Evolutionary conservation across 2,888 invertebrate species (phyloP).

Genomic region (Julus scandinavius): DNA sequence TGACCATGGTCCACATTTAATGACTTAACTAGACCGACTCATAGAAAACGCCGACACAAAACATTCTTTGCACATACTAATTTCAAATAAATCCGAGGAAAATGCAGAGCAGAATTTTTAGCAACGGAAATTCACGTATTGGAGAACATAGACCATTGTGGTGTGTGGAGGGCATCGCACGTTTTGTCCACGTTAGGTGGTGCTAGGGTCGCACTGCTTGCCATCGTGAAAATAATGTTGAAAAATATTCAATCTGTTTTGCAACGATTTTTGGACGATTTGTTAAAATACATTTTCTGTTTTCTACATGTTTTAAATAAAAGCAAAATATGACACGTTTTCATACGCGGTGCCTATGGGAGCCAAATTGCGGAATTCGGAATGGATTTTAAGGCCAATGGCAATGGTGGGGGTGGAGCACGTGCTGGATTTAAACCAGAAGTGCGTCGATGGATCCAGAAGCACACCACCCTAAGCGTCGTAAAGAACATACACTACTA

Average conservation of each 20-base stretch:
- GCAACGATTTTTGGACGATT: background rate
- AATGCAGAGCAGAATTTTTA: background rate
- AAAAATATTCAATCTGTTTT: background rate
- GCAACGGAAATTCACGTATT: background rate
- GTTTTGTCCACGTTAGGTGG: slow-evolving; percentile 2
- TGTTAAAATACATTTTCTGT: slow-evolving; percentile 19
- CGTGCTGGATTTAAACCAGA: background rate
- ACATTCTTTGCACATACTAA: background rate
- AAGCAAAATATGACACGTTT: background rate
- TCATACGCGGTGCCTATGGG: background rate
- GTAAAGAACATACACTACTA: background rate
- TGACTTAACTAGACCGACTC: background rate
- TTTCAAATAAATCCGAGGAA: background rate
- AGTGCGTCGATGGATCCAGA: background rate
- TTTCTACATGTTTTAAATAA: background rate
- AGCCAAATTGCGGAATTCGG: background rate
- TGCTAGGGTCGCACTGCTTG: background rate
- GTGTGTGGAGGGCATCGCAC: background rate
- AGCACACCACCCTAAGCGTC: background rate
- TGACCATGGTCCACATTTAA: slow-evolving; percentile 38
- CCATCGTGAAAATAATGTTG: background rate
- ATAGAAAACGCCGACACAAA: background rate
- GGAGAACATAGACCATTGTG: background rate
- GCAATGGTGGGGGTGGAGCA: slow-evolving; percentile 1
- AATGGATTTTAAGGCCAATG: slow-evolving; percentile 26